Evolutionary conservation across 1,140 invertebrate genomes (phyloP).

Genomic region (Adoxophyes honmai): DNA sequence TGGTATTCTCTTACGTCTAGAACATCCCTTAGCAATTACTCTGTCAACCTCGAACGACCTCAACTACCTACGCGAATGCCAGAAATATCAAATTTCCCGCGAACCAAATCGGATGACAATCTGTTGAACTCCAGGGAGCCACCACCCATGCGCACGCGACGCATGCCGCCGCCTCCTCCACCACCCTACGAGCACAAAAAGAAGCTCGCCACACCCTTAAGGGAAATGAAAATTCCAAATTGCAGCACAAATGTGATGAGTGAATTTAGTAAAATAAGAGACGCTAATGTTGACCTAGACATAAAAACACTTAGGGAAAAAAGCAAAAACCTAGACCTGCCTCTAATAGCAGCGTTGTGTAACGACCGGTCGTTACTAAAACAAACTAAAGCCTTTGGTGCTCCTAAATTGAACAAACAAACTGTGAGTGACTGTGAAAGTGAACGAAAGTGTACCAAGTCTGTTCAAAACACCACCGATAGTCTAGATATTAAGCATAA

Average conservation of each 20-base stretch:
- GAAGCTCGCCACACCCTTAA: conserved; percentile 55
- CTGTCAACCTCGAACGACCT: conserved; percentile 77
- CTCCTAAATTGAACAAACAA: conserved; percentile 81
- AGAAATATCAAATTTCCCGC: conserved; percentile 78
- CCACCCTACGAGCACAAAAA: conserved; percentile 81
- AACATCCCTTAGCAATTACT: conserved; percentile 76
- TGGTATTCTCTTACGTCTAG: conserved; percentile 78
- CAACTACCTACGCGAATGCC: conserved; percentile 76
- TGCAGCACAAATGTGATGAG: conserved; percentile 28
- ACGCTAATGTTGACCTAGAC: conserved; percentile 80
- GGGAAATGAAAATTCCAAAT: conserved; percentile 43
- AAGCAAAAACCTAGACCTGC: conserved; percentile 91
- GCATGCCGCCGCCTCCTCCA: conserved; percentile 85
- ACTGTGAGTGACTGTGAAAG: conserved; percentile 65
- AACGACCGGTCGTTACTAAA: conserved; percentile 91
- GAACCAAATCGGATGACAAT: conserved; percentile 87
- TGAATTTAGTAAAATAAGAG: conserved; percentile 47
- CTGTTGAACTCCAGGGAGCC: conserved; percentile 82
- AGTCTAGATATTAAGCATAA: conserved; percentile 64
- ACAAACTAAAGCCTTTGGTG: conserved; percentile 89
- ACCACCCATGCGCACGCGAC: conserved; percentile 79
- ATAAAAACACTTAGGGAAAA: conserved; percentile 90
- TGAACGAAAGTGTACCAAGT: conserved; percentile 61
- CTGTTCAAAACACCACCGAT: conserved; percentile 64
- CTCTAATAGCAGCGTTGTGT: conserved; percentile 92